Evolutionary conservation across 2,888 invertebrate genomes (phyloP).

Genomic region (Dasysyrphus albostriatus): DNA sequence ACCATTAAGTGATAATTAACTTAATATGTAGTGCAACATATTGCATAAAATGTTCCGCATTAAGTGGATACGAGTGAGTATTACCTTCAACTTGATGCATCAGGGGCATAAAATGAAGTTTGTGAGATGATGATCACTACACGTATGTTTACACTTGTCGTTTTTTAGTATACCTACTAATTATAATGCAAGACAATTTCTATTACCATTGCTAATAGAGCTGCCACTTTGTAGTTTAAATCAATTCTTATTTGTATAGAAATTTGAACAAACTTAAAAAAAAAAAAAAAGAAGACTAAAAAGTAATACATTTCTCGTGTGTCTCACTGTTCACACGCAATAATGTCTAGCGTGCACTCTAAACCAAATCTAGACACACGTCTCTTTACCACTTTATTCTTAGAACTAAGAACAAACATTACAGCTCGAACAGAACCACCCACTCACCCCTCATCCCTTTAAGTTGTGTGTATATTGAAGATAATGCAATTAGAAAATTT

Average conservation of each 20-base stretch:
- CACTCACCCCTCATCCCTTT: background rate
- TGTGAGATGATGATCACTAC: constrained; percentile 14
- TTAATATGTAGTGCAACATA: constrained; percentile 62
- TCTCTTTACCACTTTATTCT: background rate
- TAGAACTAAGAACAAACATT: constrained; percentile 23
- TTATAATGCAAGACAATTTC: constrained; percentile 41
- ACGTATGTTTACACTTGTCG: constrained; percentile 55
- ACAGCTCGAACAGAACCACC: background rate
- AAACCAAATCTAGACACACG: background rate
- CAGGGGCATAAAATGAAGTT: background rate
- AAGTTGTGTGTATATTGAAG: constrained; percentile 34
- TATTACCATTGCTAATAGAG: constrained; percentile 33
- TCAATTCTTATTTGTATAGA: background rate
- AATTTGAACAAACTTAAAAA: background rate
- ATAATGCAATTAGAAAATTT: constrained; percentile 73
- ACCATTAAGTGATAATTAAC: constrained; percentile 74
- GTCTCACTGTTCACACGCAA: constrained; percentile 22
- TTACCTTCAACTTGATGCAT: constrained; percentile 17
- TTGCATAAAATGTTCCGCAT: background rate
- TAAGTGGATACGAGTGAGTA: constrained; percentile 3
- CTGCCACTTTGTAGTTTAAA: constrained; percentile 20
- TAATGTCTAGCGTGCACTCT: background rate
- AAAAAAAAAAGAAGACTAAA: too few species aligned
- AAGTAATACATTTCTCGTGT: background rate
- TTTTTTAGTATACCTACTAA: constrained; percentile 34